phyloP scores from a whole-genome alignment of 2,888 invertebrate species.

The Drosophila birchii region DNA sequence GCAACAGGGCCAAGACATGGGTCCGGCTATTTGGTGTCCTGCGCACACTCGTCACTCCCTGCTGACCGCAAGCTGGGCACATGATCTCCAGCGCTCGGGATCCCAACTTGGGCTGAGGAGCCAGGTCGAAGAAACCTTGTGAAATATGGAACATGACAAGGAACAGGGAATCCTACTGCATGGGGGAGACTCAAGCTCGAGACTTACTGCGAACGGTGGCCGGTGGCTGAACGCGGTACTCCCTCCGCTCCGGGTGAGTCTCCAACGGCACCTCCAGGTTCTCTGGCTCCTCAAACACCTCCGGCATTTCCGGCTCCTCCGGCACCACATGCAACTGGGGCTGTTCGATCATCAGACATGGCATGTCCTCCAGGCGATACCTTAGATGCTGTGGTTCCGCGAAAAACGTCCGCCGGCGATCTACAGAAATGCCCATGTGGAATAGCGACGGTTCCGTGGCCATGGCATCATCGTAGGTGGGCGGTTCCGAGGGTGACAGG shows the following conservation, averaged over 20 bases:
- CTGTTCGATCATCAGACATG: background rate
- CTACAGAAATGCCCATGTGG: background rate
- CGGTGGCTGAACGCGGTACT: background rate
- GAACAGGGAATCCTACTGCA: too few species aligned
- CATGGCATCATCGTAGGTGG: conserved; percentile 54
- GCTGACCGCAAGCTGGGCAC: conserved; percentile 57
- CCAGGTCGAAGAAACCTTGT: conserved; percentile 49
- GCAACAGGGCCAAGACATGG: conserved; percentile 52
- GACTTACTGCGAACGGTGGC: conserved; percentile 45
- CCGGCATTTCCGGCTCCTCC: background rate
- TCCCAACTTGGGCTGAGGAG: conserved; percentile 38
- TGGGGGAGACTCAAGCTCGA: too few species aligned
- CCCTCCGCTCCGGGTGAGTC: too few species aligned
- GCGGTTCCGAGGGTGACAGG: conserved; percentile 37
- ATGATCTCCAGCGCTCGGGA: conserved; percentile 27
- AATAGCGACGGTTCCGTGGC: conserved; percentile 11
- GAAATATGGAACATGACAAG: background rate
- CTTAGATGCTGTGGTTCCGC: conserved; percentile 43
- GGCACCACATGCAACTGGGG: conserved; percentile 1
- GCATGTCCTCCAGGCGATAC: background rate
- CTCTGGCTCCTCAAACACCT: background rate
- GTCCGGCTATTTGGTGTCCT: conserved; percentile 27
- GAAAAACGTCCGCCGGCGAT: conserved; percentile 17
- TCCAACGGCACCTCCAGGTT: background rate
- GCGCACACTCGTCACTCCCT: conserved; percentile 39